These are phyloP conservation scores for Blera fallax DNA, from an alignment of 2,888 invertebrate genomes.

Conservation along the genomic window DNA sequence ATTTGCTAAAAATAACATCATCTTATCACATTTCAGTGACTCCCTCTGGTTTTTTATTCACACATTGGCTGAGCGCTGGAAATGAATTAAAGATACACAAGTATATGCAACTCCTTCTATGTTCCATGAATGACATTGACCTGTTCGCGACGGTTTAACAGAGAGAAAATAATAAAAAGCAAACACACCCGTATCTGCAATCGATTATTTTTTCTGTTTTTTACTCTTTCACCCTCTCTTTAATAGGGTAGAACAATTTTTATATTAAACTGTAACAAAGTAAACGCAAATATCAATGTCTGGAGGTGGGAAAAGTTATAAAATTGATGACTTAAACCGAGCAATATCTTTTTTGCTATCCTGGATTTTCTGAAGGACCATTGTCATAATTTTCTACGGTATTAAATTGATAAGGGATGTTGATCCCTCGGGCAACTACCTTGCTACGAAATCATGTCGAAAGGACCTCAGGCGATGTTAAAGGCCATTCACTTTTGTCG, in stretches of 20 bases:
- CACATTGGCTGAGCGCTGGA: background rate
- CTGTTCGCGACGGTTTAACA: slow-evolving; percentile 23
- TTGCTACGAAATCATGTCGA: too few relatives aligned
- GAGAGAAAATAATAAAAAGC: slow-evolving; percentile 2
- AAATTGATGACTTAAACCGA: too few relatives aligned
- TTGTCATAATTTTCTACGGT: too few relatives aligned
- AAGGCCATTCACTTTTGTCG: too few relatives aligned
- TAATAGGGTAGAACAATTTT: background rate
- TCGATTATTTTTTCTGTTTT: slow-evolving; percentile 19
- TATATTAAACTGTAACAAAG: background rate
- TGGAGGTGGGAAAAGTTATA: too few relatives aligned
- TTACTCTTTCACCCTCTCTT: background rate
- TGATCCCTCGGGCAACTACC: too few relatives aligned
- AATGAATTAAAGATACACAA: background rate
- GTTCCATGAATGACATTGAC: slow-evolving; percentile 35
- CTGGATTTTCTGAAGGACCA: too few relatives aligned
- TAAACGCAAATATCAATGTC: too few relatives aligned
- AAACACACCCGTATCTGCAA: slow-evolving; percentile 7
- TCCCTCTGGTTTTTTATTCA: background rate
- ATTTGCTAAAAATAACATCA: background rate
- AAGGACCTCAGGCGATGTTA: too few relatives aligned
- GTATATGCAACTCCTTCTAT: background rate
- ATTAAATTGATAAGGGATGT: too few relatives aligned
- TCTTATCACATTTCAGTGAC: background rate
- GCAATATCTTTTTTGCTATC: too few relatives aligned